Base-by-base conservation (phyloP, 2,797 vertebrate species). In the Dipus sagitta region DNA sequence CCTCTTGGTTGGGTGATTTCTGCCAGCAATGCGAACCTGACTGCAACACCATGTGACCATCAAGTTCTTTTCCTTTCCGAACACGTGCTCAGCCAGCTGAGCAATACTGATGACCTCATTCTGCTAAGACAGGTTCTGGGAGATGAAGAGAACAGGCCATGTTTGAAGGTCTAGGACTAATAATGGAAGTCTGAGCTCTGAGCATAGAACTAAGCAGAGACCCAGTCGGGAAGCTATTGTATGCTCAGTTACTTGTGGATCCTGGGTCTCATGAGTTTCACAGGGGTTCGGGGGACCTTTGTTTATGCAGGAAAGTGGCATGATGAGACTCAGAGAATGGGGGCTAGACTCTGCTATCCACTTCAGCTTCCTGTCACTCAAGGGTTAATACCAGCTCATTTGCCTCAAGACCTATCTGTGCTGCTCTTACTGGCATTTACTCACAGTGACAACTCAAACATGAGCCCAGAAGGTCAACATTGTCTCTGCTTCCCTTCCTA, bases 401-500 rank as follows among this genome's bases (percentile, higher is more conserved):
- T 38, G 15, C 18, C 78, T n/a, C 70, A 3, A 7, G 28, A n/a
- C 30, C 74, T 28, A 17, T 76, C 28, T n/a, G 71, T 11, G 2
- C 11, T 9, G 38, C 70, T 80, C 38, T 60, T 54, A 8, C 14
- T 72, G 91, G 70, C 74, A 82, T 90, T 90, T 90, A 58, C 82
- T 93, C 74, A 34, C 0, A 0, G 78, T 21, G 88, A 81, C 38
- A 86, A 34, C 21, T 34, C 71, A 72, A 71, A 87, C 4, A 20
- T 14, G 82, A 96, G 94, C 95, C 92, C 87, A 68, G 64, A 70
- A 97, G 94, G 90, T 92, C 96, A 88, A 82, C 94, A 67, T 94
- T 15, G 62, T 97, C 88, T 96, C 92, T 86, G 94, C 92, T 93
- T 97, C 94, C 97, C 95, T 95, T 96, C 94, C 3, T 32, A 75